Conservation (phyloP, 2,797 vertebrate species). For the Squalus acanthias region DNA sequence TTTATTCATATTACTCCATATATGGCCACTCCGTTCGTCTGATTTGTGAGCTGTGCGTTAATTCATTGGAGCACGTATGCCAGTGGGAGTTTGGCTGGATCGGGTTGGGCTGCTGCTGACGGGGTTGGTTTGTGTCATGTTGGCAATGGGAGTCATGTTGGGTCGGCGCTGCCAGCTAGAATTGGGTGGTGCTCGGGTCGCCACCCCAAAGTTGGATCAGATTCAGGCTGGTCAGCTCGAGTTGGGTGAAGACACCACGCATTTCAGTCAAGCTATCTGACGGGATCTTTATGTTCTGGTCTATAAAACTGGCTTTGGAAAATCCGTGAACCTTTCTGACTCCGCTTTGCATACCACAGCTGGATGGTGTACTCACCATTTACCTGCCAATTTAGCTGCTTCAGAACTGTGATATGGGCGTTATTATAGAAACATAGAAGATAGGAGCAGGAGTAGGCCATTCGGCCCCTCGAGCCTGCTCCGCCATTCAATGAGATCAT, state of each 20-base stretch:
- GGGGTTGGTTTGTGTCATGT: background rate
- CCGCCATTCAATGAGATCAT: too few species aligned
- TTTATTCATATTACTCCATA: background rate
- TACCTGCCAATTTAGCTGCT: background rate
- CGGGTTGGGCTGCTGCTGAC: background rate
- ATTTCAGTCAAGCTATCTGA: background rate
- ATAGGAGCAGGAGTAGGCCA: too few species aligned
- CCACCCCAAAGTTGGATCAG: background rate
- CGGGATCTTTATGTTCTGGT: background rate
- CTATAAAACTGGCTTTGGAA: background rate
- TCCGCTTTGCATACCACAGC: background rate
- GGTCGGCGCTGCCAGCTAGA: background rate
- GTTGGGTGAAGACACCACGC: background rate
- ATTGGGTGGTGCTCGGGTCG: background rate
- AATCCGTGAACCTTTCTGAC: background rate
- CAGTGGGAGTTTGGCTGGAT: background rate
- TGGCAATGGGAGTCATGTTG: background rate
- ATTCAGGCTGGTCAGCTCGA: background rate
- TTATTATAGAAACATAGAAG: background rate
- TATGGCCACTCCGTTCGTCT: background rate
- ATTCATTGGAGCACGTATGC: background rate
- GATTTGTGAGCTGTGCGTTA: background rate
- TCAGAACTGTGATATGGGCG: background rate
- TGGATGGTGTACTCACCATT: background rate
- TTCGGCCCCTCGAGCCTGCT: too few species aligned